Percentiles rank a stretch among this genome's conserved stretches.
phyloP scores from a whole-genome alignment of 1,140 invertebrate species.

The Zelostemma sp. region DNA sequence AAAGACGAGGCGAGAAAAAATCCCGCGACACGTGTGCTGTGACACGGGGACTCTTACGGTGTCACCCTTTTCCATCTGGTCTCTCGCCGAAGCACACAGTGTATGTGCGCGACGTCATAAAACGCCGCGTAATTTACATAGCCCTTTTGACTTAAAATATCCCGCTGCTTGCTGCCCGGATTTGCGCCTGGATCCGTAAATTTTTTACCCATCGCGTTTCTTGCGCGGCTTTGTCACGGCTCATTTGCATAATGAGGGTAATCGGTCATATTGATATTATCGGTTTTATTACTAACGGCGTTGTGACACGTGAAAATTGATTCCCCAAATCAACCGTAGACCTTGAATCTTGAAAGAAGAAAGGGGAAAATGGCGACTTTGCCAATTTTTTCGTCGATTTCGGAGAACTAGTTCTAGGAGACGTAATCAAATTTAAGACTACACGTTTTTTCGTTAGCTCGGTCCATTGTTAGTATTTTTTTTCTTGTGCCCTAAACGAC shows the following conservation, averaged over 20 bases:
- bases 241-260: conserved; percentile 48
- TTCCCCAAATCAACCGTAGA: background rate
- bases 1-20: conserved; percentile 24
- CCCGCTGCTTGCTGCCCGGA: conserved; percentile 37
- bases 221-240: conserved; percentile 24
- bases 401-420: conserved; percentile 10
- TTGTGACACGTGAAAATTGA: conserved; percentile 58
- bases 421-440: conserved; percentile 29
- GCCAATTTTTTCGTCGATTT: background rate
- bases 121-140: conserved; percentile 56
- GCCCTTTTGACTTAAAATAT: conserved; percentile 33
- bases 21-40: conserved; percentile 60
- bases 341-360: background rate
- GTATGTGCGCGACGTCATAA: conserved; percentile 48
- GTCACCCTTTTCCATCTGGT: conserved; percentile 53
- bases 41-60: conserved; percentile 55
- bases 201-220: conserved; percentile 27
- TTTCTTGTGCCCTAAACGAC: too few species aligned
- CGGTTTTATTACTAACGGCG: conserved; percentile 56
- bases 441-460: conserved; percentile 2
- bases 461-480: conserved; percentile 35
- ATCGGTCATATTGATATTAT: conserved; percentile 50
- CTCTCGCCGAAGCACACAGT: conserved; percentile 28
- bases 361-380: too few species aligned
- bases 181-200: conserved; percentile 32